Percentiles rank a stretch among this genome's conserved stretches.
Evolutionary conservation across 2,888 invertebrate species (phyloP).

Genomic region (Drosophila atroscutellata): DNA sequence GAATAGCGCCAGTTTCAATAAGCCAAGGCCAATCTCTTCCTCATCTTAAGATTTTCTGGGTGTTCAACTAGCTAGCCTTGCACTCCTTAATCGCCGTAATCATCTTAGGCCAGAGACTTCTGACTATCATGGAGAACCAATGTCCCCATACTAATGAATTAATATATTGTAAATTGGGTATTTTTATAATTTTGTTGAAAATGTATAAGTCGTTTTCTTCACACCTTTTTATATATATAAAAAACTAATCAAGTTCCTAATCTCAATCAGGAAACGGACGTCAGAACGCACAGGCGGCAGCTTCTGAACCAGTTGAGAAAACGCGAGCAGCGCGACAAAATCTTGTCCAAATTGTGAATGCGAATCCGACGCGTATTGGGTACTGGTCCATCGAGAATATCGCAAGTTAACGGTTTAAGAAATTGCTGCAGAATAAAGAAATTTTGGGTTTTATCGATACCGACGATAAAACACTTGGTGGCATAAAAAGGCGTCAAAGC

Average conservation of each 20-base stretch:
- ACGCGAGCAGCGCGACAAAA: conserved; percentile 88
- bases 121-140: neutral
- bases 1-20: neutral
- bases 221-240: neutral
- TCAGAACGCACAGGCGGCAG: conserved; percentile 83
- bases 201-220: neutral
- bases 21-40: neutral
- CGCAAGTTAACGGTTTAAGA: too few relatives aligned
- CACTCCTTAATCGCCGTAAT: neutral
- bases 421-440: too few relatives aligned
- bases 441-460: too few relatives aligned
- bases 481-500: too few relatives aligned
- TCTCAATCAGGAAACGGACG: neutral
- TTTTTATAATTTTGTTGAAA: neutral
- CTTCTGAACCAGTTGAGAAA: conserved; percentile 91
- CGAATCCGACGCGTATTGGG: too few relatives aligned
- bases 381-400: too few relatives aligned
- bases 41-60: neutral
- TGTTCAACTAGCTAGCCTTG: too few relatives aligned
- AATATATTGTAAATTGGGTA: neutral
- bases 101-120: too few relatives aligned
- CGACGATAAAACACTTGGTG: too few relatives aligned
- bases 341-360: too few relatives aligned
- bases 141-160: too few relatives aligned
- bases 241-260: too few relatives aligned